Evolutionary conservation across 2,797 vertebrate genomes (phyloP), one percentile per base, ranked within the genome.

Genomic region (Acanthiza pusilla): DNA sequence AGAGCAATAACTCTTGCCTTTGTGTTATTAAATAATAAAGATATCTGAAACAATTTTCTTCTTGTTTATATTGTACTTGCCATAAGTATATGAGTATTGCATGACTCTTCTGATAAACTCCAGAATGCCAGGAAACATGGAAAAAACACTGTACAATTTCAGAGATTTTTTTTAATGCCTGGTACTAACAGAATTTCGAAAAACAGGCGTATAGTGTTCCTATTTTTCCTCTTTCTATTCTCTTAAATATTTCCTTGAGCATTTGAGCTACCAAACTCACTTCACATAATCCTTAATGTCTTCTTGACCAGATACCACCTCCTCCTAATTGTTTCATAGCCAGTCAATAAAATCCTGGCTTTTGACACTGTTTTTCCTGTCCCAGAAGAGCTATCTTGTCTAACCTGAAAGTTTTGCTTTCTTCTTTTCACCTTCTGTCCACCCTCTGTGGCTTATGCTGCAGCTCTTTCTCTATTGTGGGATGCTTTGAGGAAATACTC

Each of bases 1-100:
- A 94, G 91, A 94, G 54, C 61, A 55, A 58, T 91, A 92, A 60
- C 48, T 91, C 42, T 16, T 94, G 73, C 66, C 30, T 76, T 92
- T 95, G 91, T 96, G 92, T 95, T 89, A 67, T 57, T 86, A 76
- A 93, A 93, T 77, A 97, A 97, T 97, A 97, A 97, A 97, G 87
- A 81, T 94, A 70, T 91, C 85, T 91, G 29, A 96, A 97, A 70
- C 76, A 26, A 80, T 92, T 91, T 92, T 89, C 68, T 95, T 95
- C 93, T 94, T 94, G 92, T 96, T 96, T 92, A 95, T 96, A 92
- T 96, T 96, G 80, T 95, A 63, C 79, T 91, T 94, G 81, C 82
- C 15, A 3, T 89, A 88, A 94, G 32, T 78, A 38, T 84, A 40
- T 68, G 66, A 85, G 40, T 82, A 91, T 53, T 0, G 3, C 83